Base-by-base conservation (phyloP, 2,797 vertebrate species). In the Loriculus beryllinus region DNA sequence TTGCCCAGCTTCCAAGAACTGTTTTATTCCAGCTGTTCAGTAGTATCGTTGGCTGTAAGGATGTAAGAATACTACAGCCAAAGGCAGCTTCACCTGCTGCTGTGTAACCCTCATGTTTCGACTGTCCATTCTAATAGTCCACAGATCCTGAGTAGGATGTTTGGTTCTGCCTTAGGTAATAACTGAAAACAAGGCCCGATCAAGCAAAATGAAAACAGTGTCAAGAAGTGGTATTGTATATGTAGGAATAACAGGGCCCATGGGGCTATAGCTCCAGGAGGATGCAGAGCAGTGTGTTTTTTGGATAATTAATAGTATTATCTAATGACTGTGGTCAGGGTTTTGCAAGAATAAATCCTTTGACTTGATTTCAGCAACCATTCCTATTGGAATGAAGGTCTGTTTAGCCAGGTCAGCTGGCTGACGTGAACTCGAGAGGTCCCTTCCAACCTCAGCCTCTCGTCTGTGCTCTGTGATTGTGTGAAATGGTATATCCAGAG, bases 311-410 rank as follows among this genome's bases (percentile, higher is more conserved):
- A 35, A 16, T 57, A 35, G 33, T 57, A 31, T 48, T 78, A 47
- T 52, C 47, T 92, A 67, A 86, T 94, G 83, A 31, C 28, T 82
- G 29, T 49, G 51, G n/a, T 85, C 82, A 43, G 63, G 81, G 57
- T 83, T 95, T 85, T 87, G 70, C 60, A 91, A 84, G 79, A 91
- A 65, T 26, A 54, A 91, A 42, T 82, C n/a, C 51, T 87, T 86
- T 76, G 62, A 35, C 16, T 69, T 70, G 33, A 47, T 64, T 94
- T 74, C 54, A 51, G 28, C 49, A 70, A 49, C 33, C 23, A 12
- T 48, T 82, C 57, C 63, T 60, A 86, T 77, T 18, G 75, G 74
- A 59, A 69, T 68, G 4, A 31, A 26, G 29, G 37, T 33, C 17
- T 86, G 20, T 54, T 69, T 62, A 33, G 37, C n/a, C 17, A 31